Evolutionary conservation across 2,888 invertebrate genomes (phyloP), one percentile per base, ranked within the genome.

Genomic region (Oscheius sp.): DNA sequence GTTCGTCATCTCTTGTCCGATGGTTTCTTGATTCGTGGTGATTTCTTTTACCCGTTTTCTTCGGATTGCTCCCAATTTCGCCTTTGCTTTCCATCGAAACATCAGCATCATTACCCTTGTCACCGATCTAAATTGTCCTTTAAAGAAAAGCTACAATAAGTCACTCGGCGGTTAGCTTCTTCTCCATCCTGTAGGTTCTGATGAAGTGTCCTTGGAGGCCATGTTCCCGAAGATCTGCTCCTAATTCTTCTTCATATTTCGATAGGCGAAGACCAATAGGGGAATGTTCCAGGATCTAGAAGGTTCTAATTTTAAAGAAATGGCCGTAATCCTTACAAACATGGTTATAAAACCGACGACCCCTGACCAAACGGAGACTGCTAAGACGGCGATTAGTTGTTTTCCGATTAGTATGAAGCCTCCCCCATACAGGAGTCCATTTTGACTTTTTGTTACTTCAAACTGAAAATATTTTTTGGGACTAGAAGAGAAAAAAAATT

Each of bases 171-270:
- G 78, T 82, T 53, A 85, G 61, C 61, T 79, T 79, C 69, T 82
- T 84, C 75, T 84, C 85, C 56, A 84, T 74, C 46, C 75, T 76
- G 59, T 84, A 84, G 43, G 75, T 73, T 46, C 77, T 80, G 25
- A 84, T 81, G 49, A 78, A 79, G 59, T 85, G 85, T 5, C 85
- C 84, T 7, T 79, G 74, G 27, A 84, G 59, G 2, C 85, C 84
- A 56, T 82, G 82, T 72, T 84, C 84, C 23, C 85, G 68, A 55
- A 84, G 73, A 77, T 84, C 84, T 2, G 84, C 85, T 29, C 84
- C 84, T 23, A 84, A 56, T 71, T 84, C 78, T 59, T 84, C 84
- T 49, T 84, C 84, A 69, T 85, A 83, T 64, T 76, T 76, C 25
- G 81, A 72, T 46, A 84, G 71, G 5, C 84, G 74, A 55, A 84